These are phyloP conservation scores for Mungos mungo DNA, from an alignment of 2,113 vertebrate species.

Conservation along the genomic window DNA sequence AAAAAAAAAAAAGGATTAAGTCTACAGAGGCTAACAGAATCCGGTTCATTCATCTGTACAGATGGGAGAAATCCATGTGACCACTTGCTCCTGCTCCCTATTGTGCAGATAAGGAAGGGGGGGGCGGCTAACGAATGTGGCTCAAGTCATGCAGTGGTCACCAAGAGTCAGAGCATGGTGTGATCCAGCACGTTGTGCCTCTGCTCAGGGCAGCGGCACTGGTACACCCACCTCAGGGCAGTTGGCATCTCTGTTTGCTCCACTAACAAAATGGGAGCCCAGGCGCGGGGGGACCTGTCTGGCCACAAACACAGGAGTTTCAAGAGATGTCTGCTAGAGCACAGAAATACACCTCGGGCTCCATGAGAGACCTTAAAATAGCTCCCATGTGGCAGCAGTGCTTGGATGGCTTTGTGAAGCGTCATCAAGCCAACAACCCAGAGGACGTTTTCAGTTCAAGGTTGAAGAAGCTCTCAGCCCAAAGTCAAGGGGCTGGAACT, in stretches of 20 bases:
- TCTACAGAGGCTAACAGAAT: background rate
- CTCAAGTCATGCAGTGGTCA: background rate
- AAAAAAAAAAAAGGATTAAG: background rate
- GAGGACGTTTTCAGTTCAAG: constrained; percentile 56
- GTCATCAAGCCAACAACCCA: background rate
- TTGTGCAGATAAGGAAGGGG: background rate
- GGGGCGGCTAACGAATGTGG: background rate
- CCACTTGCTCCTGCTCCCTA: background rate
- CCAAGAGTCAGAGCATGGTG: background rate
- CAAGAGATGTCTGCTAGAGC: background rate
- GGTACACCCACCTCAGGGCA: no score
- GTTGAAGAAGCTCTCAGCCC: background rate
- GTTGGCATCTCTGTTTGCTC: background rate
- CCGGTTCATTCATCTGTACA: background rate
- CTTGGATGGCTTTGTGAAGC: constrained; percentile 37
- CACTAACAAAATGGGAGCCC: background rate
- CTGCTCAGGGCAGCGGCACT: background rate
- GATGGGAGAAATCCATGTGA: background rate
- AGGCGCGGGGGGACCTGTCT: background rate
- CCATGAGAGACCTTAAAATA: background rate
- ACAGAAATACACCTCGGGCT: background rate
- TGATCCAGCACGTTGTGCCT: no score
- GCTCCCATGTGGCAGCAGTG: background rate
- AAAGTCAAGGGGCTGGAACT: background rate
- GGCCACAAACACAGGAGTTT: background rate